Base-by-base conservation (phyloP, 2,113 vertebrate species). In the Anhinga rufa region DNA sequence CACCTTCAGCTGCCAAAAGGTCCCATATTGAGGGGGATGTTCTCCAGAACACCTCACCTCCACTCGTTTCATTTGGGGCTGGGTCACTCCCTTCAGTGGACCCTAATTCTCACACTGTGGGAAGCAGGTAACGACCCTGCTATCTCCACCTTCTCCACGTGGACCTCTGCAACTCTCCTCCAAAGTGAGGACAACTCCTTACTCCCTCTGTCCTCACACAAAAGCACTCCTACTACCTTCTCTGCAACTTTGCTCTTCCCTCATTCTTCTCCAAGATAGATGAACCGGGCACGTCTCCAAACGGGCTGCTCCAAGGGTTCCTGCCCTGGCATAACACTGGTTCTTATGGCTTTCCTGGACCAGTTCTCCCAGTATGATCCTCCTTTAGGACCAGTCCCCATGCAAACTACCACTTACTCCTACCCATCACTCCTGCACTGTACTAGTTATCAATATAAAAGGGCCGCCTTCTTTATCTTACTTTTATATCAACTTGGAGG, bases 291-390 rank as follows among this genome's bases (percentile, higher is more conserved):
- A 40, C 17, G 36, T 52, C 17, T 40, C 44, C 21, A 71, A 49
- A 58, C 14, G 17, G 28, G 31, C 52, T 79, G 48, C 36, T 89
- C 31, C 57, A 48, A 64, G 57, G 25, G 29, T 14, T 84, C n/a
- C 77, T 93, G 29, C 16, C 15, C 49, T 46, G 13, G 13, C 15
- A 44, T 60, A 48, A 52, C 36, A 34, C 65, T 69, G 38, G 8
- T 89, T 95, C 36, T 69, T 86, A 77, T 82, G 52, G 26, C 57
- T 96, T 85, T 92, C 57, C 91, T 80, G 52, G 36, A 82, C 61
- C 17, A 72, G 36, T 91, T 82, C 65, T 87, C 49, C 66, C 52
- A 42, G 17, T 61, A 31, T 12, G 9, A 79, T 71, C 44, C 20
- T 92, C 57, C 19, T 51, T 81, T 52, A 62, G 74, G 44, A 91